Evolutionary conservation across 53 echinoderm and acorn worm species (phyloP).

Genomic region (Echinometra lucunter): DNA sequence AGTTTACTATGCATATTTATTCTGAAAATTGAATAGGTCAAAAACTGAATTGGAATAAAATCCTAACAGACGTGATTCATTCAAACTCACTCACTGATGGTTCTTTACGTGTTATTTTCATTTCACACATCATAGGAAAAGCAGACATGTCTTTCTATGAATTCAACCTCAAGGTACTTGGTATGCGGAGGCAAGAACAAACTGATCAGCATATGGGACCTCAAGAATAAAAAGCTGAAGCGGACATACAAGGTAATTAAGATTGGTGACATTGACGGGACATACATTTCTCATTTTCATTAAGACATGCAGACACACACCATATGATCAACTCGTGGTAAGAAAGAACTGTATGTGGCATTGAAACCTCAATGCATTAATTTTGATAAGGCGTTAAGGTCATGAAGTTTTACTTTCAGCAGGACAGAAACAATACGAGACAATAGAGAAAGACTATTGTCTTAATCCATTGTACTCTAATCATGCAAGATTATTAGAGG

Average conservation of each 20-base stretch:
- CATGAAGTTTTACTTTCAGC: no score
- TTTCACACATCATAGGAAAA: conserved; percentile 75
- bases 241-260: conserved; percentile 85
- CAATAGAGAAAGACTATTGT: no score
- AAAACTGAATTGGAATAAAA: not conserved
- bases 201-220: conserved; percentile 91
- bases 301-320: no score
- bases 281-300: not conserved
- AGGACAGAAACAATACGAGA: no score
- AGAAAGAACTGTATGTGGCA: no score
- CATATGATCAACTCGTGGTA: no score
- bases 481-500: no score
- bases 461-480: no score
- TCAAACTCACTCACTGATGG: not conserved
- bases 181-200: conserved; percentile 87
- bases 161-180: conserved; percentile 90
- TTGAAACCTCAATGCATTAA: no score
- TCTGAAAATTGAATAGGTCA: no score
- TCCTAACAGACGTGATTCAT: not conserved
- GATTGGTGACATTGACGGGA: not conserved
- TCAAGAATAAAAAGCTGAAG: conserved; percentile 90
- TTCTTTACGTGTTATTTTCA: not conserved
- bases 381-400: no score
- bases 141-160: conserved; percentile 92
- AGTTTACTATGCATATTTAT: no score